Evolutionary conservation across 2,888 invertebrate species (phyloP).

Genomic region (Congeria kusceri): DNA sequence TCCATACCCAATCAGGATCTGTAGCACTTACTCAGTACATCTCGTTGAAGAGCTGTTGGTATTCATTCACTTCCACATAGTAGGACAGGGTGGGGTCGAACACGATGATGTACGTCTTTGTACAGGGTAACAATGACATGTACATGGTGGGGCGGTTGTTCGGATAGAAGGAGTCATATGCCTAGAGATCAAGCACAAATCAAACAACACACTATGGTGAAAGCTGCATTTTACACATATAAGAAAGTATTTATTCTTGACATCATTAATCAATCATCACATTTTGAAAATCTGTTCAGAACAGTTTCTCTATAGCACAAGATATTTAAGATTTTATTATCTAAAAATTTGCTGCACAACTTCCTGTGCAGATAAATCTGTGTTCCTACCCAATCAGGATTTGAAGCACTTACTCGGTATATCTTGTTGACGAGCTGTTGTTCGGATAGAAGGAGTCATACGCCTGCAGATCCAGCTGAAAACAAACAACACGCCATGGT

Average conservation of each 20-base stretch:
- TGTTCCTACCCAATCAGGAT: constrained; percentile 70
- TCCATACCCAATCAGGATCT: constrained; percentile 73
- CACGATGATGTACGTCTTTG: constrained; percentile 77
- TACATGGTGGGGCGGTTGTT: constrained; percentile 59
- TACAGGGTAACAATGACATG: background rate
- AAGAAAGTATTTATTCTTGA: too few relatives aligned
- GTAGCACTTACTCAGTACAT: constrained; percentile 65
- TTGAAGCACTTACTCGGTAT: constrained; percentile 65
- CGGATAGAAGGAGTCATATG: constrained; percentile 76
- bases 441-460: constrained; percentile 76
- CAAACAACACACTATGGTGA: too few relatives aligned
- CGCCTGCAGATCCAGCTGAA: constrained; percentile 23
- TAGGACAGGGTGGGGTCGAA: constrained; percentile 62
- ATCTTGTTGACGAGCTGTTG: constrained; percentile 50
- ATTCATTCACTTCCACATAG: constrained; percentile 63
- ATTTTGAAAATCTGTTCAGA: too few relatives aligned
- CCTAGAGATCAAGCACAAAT: constrained; percentile 68
- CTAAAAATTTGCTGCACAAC: too few relatives aligned
- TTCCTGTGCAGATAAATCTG: background rate
- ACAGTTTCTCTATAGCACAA: too few relatives aligned
- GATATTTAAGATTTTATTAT: too few relatives aligned
- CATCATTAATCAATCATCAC: too few relatives aligned
- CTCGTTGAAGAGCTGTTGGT: constrained; percentile 42
- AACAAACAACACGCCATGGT: too few relatives aligned
- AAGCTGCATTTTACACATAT: too few relatives aligned